Percentiles rank a stretch among this genome's conserved stretches.
Conservation (phyloP, 1,140 invertebrate genomes). For the Hycleus cichorii region DNA sequence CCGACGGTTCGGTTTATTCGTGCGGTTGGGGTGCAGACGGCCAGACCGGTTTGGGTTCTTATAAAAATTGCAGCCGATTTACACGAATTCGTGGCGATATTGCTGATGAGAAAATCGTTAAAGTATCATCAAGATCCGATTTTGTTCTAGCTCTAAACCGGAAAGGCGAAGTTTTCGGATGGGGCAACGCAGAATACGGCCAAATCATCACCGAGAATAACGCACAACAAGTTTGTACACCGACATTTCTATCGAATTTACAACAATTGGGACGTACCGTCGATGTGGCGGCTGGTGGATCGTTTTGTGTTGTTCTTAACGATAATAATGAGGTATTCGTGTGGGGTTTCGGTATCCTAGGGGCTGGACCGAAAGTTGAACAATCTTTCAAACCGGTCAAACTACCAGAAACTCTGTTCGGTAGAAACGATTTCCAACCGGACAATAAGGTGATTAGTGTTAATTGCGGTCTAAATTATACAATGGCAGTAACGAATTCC, state of each 20-base stretch:
- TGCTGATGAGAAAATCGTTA: slow-evolving; percentile 70
- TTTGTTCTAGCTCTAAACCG: slow-evolving; percentile 86
- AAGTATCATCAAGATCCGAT: slow-evolving; percentile 73
- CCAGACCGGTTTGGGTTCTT: slow-evolving; percentile 81
- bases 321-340: slow-evolving; percentile 76
- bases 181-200: slow-evolving; percentile 94
- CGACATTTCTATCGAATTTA: slow-evolving; percentile 57
- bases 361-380: slow-evolving; percentile 72
- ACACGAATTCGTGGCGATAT: slow-evolving; percentile 72
- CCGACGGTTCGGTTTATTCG: slow-evolving; percentile 71
- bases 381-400: slow-evolving; percentile 55
- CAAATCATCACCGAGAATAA: slow-evolving; percentile 57
- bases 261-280: slow-evolving; percentile 64
- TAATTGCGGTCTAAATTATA: slow-evolving; percentile 65
- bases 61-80: slow-evolving; percentile 52
- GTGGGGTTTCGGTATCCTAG: slow-evolving; percentile 91
- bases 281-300: slow-evolving; percentile 80
- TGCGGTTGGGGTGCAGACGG: slow-evolving; percentile 95
- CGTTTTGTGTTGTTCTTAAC: slow-evolving; percentile 76
- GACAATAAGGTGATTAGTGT: slow-evolving; percentile 60
- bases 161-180: slow-evolving; percentile 89
- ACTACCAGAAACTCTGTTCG: slow-evolving; percentile 76
- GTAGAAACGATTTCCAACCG: slow-evolving; percentile 71
- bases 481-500: slow-evolving; percentile 69
- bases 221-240: slow-evolving; percentile 58